A percentile compares a stretch with the other conserved stretches of the same genome.
These are phyloP conservation scores for Leuciscus idus DNA, from an alignment of 2,113 vertebrate species.

Conservation along the genomic window DNA sequence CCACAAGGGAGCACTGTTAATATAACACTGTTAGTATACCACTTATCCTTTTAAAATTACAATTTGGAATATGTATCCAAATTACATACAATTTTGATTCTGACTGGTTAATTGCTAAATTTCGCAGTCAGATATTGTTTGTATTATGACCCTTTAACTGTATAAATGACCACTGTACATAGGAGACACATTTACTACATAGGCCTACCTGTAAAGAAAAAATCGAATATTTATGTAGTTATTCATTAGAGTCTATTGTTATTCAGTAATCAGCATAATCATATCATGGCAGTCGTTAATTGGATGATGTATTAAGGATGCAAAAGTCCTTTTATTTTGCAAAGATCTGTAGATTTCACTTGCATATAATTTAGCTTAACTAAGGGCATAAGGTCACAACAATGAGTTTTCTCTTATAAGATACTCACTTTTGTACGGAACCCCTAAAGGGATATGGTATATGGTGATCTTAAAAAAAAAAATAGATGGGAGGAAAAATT, in stretches of 20 bases:
- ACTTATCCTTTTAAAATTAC: not conserved
- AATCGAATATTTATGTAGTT: too few relatives aligned
- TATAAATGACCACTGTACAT: not conserved
- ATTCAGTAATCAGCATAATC: not conserved
- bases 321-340: too few relatives aligned
- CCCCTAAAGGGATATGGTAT: not conserved
- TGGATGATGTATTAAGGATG: slow-evolving; percentile 4
- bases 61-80: too few relatives aligned
- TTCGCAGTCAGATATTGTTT: not conserved
- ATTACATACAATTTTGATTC: not conserved
- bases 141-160: not conserved
- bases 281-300: not conserved
- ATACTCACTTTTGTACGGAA: not conserved
- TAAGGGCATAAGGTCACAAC: too few relatives aligned
- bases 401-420: not conserved
- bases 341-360: too few relatives aligned
- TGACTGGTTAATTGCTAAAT: not conserved
- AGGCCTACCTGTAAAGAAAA: not conserved
- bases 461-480: not conserved
- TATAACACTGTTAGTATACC: not conserved
- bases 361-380: too few relatives aligned
- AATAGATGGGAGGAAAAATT: not conserved
- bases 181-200: not conserved
- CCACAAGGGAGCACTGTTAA: not conserved
- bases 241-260: not conserved